Conservation (phyloP, 2,797 vertebrate genomes). For the Labroides dimidiatus region DNA sequence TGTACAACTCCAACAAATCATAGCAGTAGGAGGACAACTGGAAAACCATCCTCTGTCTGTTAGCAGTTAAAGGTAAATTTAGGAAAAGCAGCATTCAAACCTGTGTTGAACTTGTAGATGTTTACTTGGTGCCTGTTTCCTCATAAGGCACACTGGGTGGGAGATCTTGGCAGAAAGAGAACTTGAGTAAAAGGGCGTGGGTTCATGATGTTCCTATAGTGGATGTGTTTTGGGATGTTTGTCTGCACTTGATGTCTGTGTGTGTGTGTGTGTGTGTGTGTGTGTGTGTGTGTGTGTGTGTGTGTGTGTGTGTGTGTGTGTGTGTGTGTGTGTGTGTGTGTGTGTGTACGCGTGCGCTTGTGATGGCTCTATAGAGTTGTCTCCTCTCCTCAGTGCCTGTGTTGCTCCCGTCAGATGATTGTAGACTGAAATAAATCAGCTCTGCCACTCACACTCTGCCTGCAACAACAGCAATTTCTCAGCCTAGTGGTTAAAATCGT, state of each 20-base stretch:
- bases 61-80: background rate
- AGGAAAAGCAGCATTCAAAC: background rate
- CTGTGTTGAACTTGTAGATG: slow-evolving; percentile 26
- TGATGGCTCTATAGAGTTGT: slow-evolving; percentile 28
- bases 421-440: slow-evolving; percentile 73
- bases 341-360: slow-evolving; percentile 18
- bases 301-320: slow-evolving; percentile 14
- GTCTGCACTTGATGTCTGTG: slow-evolving; percentile 20
- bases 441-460: slow-evolving; percentile 67
- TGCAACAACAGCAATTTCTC: slow-evolving; percentile 69
- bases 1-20: background rate
- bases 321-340: slow-evolving; percentile 11
- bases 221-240: slow-evolving; percentile 39
- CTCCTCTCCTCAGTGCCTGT: slow-evolving; percentile 48
- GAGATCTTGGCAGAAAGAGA: slow-evolving; percentile 16
- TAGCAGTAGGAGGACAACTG: background rate
- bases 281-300: too few relatives aligned
- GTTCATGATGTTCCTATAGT: slow-evolving; percentile 25
- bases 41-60: background rate
- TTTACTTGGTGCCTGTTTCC: slow-evolving; percentile 26
- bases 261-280: slow-evolving; percentile 5
- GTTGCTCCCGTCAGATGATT: slow-evolving; percentile 58
- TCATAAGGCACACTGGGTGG: slow-evolving; percentile 11
- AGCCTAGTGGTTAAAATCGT: slow-evolving; percentile 69
- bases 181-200: slow-evolving; percentile 25